Evolutionary conservation across 2,797 vertebrate genomes (phyloP).

Genomic region (Gallinago solitaria): DNA sequence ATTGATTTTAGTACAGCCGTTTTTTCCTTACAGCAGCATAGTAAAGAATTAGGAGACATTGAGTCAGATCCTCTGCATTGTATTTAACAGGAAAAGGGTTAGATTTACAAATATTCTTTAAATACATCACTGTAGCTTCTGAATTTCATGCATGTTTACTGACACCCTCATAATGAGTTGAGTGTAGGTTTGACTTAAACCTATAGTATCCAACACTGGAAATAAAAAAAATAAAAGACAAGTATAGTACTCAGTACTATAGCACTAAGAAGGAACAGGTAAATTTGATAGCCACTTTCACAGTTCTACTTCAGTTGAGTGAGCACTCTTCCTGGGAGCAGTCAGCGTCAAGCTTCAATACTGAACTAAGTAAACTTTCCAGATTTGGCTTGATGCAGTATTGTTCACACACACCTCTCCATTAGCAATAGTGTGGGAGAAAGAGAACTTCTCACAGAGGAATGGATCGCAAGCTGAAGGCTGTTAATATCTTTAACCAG

Average conservation of each 20-base stretch:
- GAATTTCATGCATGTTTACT: not conserved
- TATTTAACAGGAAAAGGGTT: not conserved
- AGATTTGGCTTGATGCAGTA: not conserved
- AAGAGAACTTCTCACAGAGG: not conserved
- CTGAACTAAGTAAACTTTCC: not conserved
- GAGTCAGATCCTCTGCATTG: not conserved
- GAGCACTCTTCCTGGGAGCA: not conserved
- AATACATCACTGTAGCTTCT: not conserved
- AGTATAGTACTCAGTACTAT: not conserved
- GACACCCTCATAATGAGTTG: not conserved
- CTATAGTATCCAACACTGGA: not conserved
- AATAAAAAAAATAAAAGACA: not conserved
- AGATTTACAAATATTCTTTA: not conserved
- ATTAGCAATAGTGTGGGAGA: not conserved
- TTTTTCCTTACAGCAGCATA: not conserved
- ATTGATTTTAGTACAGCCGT: constrained; percentile 6
- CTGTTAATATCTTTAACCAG: not conserved
- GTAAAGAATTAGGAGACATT: not conserved
- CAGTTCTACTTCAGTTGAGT: not conserved
- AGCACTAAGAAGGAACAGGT: not conserved
- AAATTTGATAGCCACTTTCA: not conserved
- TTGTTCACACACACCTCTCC: not conserved
- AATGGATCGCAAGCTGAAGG: not conserved
- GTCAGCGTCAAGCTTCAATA: rapidly evolving
- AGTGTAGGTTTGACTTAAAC: not conserved